phyloP scores from a whole-genome alignment of 30 jellyfish, hydroid and myxozoan genomes.

The Hydractinia echinata region DNA sequence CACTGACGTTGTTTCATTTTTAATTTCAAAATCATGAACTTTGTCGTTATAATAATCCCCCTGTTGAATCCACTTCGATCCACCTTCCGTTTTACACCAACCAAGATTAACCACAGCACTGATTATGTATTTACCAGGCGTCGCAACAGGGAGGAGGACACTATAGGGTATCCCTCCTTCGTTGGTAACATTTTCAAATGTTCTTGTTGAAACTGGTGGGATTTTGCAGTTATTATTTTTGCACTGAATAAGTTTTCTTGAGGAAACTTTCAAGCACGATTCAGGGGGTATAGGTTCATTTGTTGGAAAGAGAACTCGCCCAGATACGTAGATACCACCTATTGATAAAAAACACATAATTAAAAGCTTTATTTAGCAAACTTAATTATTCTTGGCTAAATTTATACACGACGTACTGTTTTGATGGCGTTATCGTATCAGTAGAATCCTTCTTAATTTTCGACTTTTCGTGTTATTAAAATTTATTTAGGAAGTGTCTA shows the following conservation, averaged over 20 bases:
- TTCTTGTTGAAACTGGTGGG: slow-evolving; percentile 38
- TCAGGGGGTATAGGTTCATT: slow-evolving; percentile 20
- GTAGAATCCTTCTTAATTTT: too few relatives aligned
- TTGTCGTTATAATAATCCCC: slow-evolving; percentile 41
- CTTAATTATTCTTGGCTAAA: too few relatives aligned
- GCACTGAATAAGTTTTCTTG: slow-evolving; percentile 42
- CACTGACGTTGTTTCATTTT: slow-evolving; percentile 2
- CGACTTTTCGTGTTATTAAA: too few relatives aligned
- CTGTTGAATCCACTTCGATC: slow-evolving; percentile 25
- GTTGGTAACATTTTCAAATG: slow-evolving; percentile 29
- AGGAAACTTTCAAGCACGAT: slow-evolving; percentile 23
- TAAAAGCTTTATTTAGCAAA: neutral
- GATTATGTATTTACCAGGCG: slow-evolving; percentile 36
- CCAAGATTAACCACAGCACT: slow-evolving; percentile 45
- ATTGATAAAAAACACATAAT: neutral
- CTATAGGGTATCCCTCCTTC: slow-evolving; percentile 34
- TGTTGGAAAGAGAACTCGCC: slow-evolving; percentile 28
- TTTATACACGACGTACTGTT: too few relatives aligned
- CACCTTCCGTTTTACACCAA: slow-evolving; percentile 35
- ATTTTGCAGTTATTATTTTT: slow-evolving; percentile 30
- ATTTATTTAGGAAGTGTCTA: too few relatives aligned
- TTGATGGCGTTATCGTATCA: too few relatives aligned
- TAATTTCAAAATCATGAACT: slow-evolving; percentile 39
- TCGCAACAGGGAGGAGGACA: neutral
- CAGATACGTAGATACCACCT: slow-evolving; percentile 32